Evolutionary conservation across 2,113 vertebrate genomes (phyloP).

Genomic region (Chloroceryle aenea): DNA sequence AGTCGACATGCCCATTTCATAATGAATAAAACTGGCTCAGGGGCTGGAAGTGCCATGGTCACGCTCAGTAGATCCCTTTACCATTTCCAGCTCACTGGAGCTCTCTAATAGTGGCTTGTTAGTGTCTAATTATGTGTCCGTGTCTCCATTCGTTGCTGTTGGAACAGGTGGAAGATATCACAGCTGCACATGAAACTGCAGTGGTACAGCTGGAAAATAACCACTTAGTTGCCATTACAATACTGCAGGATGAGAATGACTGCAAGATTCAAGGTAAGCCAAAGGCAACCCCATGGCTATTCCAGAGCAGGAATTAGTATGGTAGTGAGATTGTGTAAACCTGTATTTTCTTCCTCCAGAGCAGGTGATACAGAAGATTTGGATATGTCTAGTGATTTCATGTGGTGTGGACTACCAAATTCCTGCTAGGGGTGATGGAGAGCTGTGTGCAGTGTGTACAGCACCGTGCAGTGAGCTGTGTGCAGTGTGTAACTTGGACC

Average conservation of each 20-base stretch:
- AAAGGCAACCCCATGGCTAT: background rate
- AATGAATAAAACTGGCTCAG: background rate
- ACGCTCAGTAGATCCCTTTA: background rate
- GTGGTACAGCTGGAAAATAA: constrained; percentile 84
- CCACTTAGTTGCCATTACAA: constrained; percentile 80
- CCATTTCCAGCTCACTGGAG: background rate
- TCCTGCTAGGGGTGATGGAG: background rate
- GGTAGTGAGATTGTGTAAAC: background rate
- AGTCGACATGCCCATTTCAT: accelerated
- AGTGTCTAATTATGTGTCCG: background rate
- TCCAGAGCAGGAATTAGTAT: background rate
- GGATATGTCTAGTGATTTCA: background rate
- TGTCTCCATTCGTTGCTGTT: background rate
- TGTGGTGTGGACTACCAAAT: accelerated
- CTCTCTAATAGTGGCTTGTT: background rate
- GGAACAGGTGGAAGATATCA: constrained; percentile 88
- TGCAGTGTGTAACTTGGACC: background rate
- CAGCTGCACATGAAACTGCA: constrained; percentile 80
- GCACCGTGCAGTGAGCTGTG: background rate
- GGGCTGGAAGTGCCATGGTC: background rate
- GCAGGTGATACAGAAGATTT: background rate
- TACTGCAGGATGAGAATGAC: constrained; percentile 88
- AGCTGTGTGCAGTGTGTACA: background rate
- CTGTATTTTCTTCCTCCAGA: background rate
- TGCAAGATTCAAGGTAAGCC: constrained; percentile 87